Evolutionary conservation across 1,140 invertebrate species (phyloP).

Genomic region (Thaumetopoea pityocampa): DNA sequence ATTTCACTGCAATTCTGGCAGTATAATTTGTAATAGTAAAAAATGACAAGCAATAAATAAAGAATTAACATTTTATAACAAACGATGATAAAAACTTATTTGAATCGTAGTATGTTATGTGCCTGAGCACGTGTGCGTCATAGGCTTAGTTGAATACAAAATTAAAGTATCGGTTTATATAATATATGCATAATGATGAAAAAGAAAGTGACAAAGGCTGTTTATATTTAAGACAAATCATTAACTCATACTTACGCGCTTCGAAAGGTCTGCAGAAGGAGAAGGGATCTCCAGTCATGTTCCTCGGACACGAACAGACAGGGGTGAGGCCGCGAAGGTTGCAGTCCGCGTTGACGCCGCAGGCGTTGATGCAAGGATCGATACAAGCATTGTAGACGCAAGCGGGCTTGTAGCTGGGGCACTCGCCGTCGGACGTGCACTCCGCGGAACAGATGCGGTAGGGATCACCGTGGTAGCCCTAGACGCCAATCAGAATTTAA

Average conservation of each 20-base stretch:
- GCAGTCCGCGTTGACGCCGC: constrained; percentile 88
- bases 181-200: too few relatives aligned
- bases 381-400: constrained; percentile 89
- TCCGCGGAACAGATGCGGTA: constrained; percentile 84
- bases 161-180: too few relatives aligned
- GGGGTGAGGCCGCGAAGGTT: constrained; percentile 85
- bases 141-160: too few relatives aligned
- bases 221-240: not conserved
- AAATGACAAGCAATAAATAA: too few relatives aligned
- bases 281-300: constrained; percentile 92
- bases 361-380: constrained; percentile 87
- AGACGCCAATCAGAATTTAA: too few relatives aligned
- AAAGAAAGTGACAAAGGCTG: constrained; percentile 1
- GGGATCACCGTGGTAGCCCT: constrained; percentile 86
- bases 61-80: too few relatives aligned
- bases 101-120: too few relatives aligned
- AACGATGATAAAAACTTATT: too few relatives aligned
- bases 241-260: constrained; percentile 76
- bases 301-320: constrained; percentile 89
- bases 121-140: too few relatives aligned
- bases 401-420: constrained; percentile 84
- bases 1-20: too few relatives aligned
- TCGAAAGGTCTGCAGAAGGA: constrained; percentile 87
- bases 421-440: constrained; percentile 84
- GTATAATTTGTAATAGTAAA: too few relatives aligned